Base-by-base conservation (phyloP, 2,797 vertebrate genomes). In the Argentina silus region DNA sequence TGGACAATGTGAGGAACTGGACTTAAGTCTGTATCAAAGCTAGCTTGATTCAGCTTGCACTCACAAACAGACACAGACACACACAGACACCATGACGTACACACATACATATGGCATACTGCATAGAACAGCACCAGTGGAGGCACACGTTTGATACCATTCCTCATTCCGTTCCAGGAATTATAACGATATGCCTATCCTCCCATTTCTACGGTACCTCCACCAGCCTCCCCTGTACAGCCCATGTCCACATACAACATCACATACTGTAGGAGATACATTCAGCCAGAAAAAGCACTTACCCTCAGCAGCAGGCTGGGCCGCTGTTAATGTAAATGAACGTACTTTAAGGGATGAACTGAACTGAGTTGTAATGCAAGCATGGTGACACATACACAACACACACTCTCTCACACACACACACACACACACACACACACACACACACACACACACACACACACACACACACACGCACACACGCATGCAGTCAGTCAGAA, bases 381-480 rank as follows among this genome's bases (percentile, higher is more conserved):
- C 50, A 11, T 51, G 3, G 7, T 61, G 10, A 14, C 53, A 56
- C n/a, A 56, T 1, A 15, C 53, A 21, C 57, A 6, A 23, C 59
- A 27, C 59, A 8, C 21, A 17, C 64, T 10, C 64, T 21, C 64
- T 21, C 64, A 45, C 66, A 55, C 65, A 51, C 47, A 27, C 63
- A 66, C 63, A 48, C 42, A 45, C 63, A 47, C 63, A 45, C 42
- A 47, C 63, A 17, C 60, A 45, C 62, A 42, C 62, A 45, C 62
- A 43, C 44, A 19, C 19, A 36, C 48, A 27, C 42, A 8, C 56
- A 59, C 56, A 23, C 53, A 56, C 56, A 59, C 56, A 59, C 56
- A 59, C 21, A 59, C 56, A 59, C 56, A 27, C 42, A 8, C 56
- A 59, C 56, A 23, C 53, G 11, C 56, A 59, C 56, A 59, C 56